A percentile compares a stretch with the other conserved stretches of the same genome.
phyloP scores from a whole-genome alignment of 2,113 vertebrate species.

The Petrocephalus microphthalmus region DNA sequence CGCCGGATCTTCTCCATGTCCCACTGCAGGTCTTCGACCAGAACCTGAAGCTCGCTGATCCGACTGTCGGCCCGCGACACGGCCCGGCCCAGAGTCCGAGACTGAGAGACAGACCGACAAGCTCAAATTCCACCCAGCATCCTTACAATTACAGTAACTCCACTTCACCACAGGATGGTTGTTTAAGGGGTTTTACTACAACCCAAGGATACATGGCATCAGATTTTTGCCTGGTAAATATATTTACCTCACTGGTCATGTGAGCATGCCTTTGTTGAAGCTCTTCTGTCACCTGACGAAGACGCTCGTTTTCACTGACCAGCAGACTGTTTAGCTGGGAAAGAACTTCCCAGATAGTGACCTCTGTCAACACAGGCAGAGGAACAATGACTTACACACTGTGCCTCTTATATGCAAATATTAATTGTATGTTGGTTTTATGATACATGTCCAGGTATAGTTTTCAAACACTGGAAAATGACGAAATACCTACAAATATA shows the following conservation, averaged over 20 bases:
- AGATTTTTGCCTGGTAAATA: neutral
- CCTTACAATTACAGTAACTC: neutral
- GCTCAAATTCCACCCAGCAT: neutral
- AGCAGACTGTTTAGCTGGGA: conserved; percentile 75
- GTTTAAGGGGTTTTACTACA: neutral
- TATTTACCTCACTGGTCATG: conserved; percentile 84
- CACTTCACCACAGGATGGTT: neutral
- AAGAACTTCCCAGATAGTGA: conserved; percentile 67
- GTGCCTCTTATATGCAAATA: neutral
- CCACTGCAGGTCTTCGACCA: conserved; percentile 93
- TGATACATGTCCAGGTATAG: neutral
- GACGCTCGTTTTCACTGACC: conserved; percentile 71
- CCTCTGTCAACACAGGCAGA: conserved; percentile 51
- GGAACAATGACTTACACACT: neutral
- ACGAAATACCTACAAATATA: neutral
- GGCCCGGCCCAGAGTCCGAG: conserved; percentile 69
- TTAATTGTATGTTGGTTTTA: neutral
- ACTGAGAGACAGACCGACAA: conserved; percentile 41
- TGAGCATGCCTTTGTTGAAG: conserved; percentile 83
- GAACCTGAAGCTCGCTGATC: conserved; percentile 79
- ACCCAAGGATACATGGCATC: neutral
- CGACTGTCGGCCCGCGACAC: conserved; percentile 83
- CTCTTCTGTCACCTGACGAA: conserved; percentile 78
- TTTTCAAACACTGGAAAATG: neutral
- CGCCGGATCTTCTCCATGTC: conserved; percentile 94